Evolutionary conservation across 2,797 vertebrate genomes (phyloP).

Genomic region (Muscicapa comitata): DNA sequence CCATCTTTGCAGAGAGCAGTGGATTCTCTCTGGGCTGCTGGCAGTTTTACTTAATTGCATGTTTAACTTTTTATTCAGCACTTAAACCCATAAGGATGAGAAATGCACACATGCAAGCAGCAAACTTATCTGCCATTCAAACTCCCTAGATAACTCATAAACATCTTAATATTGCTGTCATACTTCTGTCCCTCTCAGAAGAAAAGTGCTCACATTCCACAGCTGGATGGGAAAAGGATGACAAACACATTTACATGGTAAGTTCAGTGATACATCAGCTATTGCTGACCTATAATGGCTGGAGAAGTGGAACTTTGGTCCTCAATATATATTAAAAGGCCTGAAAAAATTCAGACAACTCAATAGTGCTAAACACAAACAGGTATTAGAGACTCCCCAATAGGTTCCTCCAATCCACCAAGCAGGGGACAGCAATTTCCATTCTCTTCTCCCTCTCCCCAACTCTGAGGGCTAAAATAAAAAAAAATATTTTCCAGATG

Average conservation of each 20-base stretch:
- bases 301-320: neutral
- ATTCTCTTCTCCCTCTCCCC: neutral
- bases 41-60: slow-evolving; percentile 49
- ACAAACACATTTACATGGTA: neutral
- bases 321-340: neutral
- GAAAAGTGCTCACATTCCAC: neutral
- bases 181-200: neutral
- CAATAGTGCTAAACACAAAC: neutral
- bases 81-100: neutral
- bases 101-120: neutral
- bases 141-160: neutral
- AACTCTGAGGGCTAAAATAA: neutral
- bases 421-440: neutral
- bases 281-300: neutral
- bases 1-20: neutral
- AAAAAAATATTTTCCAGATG: neutral
- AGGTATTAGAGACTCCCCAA: neutral
- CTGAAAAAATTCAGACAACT: neutral
- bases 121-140: slow-evolving; percentile 12
- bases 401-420: neutral
- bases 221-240: neutral
- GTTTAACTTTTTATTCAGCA: slow-evolving; percentile 50
- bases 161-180: neutral
- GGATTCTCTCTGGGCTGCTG: slow-evolving; percentile 7
- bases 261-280: neutral